Evolutionary conservation across 2,888 invertebrate species (phyloP), one percentile per base, ranked within the genome.

Genomic region (Drosophila hamatofila): DNA sequence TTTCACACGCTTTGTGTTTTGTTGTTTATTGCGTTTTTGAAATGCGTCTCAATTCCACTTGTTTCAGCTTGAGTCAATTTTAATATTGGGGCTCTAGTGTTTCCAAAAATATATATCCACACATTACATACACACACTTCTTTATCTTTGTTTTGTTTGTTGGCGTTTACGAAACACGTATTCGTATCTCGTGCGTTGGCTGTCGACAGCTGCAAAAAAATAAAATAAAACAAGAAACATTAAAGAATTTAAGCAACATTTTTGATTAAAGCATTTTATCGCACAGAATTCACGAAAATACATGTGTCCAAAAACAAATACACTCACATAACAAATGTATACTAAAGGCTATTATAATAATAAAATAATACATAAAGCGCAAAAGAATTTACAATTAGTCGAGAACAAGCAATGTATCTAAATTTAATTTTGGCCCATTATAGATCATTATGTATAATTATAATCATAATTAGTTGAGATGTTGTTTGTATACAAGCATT

Each of bases 121-220:
- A 25, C 16, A 46, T 25, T 48, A 27, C 48, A 44, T 57, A 62
- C 71, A 67, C 59, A 72, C 9, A 69, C 46, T 39, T 80, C 65
- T 81, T 72, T 81, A 74, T 88, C 75, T 63, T 64, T n/a, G 54
- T 39, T 37, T 39, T 39, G 23, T 73, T 63, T 69, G 56, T 41
- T 75, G 54, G 18, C 54, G 27, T 59, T 62, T 64, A 49, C 30
- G 44, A 69, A 81, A 83, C 72, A 72, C 76, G 87, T 76, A 83
- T 71, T 69, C 61, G 67, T 72, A 70, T 75, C 72, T 66, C 56
- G 42, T 70, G 71, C 61, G 67, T 70, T 52, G 71, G 52, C 35
- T 72, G 72, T 55, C 66, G 65, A 72, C 78, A 69, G 78, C 66
- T 82, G 89, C 77, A 82, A 89, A 44, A 52, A 61, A 89, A 30